A percentile compares a stretch with the other conserved stretches of the same genome.
Conservation (phyloP, 2,888 invertebrate species). For the Amitus sp. region DNA sequence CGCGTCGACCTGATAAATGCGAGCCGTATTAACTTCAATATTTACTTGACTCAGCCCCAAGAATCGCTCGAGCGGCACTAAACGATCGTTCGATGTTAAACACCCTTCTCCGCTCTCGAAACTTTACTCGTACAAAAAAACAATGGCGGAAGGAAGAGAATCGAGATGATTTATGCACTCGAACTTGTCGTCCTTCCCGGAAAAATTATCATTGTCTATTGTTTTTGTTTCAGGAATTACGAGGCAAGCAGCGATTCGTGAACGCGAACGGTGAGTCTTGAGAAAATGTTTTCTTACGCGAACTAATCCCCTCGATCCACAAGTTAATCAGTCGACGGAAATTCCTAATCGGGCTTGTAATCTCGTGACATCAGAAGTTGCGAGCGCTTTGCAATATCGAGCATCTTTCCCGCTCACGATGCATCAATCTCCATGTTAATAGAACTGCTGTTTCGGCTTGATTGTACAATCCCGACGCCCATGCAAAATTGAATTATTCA, state of each 20-base stretch:
- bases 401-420: slow-evolving; percentile 34
- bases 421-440: slow-evolving; percentile 57
- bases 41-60: slow-evolving; percentile 53
- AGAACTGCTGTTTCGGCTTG: slow-evolving; percentile 54
- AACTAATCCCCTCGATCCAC: slow-evolving; percentile 3
- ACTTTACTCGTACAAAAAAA: slow-evolving; percentile 33
- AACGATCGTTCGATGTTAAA: slow-evolving; percentile 51
- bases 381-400: slow-evolving; percentile 26
- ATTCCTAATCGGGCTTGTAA: slow-evolving; percentile 41
- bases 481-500: slow-evolving; percentile 34
- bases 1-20: slow-evolving; percentile 40
- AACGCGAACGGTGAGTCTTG: neutral
- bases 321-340: slow-evolving; percentile 2
- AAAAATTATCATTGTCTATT: neutral
- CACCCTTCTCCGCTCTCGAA: slow-evolving; percentile 28
- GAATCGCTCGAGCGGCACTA: slow-evolving; percentile 52
- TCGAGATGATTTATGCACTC: slow-evolving; percentile 32
- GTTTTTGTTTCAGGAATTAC: neutral
- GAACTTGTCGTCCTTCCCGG: slow-evolving; percentile 13
- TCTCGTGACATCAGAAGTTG: slow-evolving; percentile 37
- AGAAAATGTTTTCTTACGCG: slow-evolving; percentile 14
- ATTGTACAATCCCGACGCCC: no score
- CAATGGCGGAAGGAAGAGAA: slow-evolving; percentile 27
- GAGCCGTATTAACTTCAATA: slow-evolving; percentile 54
- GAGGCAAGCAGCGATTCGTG: no score